Conservation (phyloP, 2,888 invertebrate genomes). For the Caenorhabditis zanzibari region DNA sequence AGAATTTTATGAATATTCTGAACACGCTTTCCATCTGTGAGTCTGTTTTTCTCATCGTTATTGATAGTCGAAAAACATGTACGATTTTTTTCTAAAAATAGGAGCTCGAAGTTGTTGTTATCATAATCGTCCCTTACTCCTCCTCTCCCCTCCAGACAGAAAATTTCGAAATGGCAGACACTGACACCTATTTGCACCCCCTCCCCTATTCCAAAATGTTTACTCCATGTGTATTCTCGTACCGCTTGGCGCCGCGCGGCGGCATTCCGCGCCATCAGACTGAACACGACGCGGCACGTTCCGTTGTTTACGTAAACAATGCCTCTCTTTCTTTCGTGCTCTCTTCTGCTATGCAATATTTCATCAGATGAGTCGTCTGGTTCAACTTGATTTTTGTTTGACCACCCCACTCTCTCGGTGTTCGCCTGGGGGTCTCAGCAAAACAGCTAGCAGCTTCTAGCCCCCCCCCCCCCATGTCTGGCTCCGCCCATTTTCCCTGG, state of each 20-base stretch:
- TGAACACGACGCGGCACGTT: constrained; percentile 48
- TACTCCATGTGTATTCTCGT: constrained; percentile 38
- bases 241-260: constrained; percentile 53
- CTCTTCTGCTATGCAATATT: not conserved
- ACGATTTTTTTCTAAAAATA: too few relatives aligned
- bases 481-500: constrained; percentile 47
- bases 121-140: too few relatives aligned
- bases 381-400: constrained; percentile 41
- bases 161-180: constrained; percentile 20
- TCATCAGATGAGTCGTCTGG: constrained; percentile 5
- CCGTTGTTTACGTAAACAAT: constrained; percentile 66
- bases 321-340: not conserved
- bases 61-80: too few relatives aligned
- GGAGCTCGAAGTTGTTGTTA: too few relatives aligned
- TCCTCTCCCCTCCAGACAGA: too few relatives aligned
- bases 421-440: not conserved
- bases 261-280: constrained; percentile 16
- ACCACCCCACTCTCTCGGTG: constrained; percentile 5
- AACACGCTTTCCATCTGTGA: too few relatives aligned
- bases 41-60: too few relatives aligned
- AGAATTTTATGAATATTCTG: too few relatives aligned
- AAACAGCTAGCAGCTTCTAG: constrained; percentile 2
- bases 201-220: not conserved
- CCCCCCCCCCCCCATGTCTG: constrained; percentile 32
- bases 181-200: not conserved